Conservation (phyloP, 2,888 invertebrate genomes). For the Xylota sylvarum region DNA sequence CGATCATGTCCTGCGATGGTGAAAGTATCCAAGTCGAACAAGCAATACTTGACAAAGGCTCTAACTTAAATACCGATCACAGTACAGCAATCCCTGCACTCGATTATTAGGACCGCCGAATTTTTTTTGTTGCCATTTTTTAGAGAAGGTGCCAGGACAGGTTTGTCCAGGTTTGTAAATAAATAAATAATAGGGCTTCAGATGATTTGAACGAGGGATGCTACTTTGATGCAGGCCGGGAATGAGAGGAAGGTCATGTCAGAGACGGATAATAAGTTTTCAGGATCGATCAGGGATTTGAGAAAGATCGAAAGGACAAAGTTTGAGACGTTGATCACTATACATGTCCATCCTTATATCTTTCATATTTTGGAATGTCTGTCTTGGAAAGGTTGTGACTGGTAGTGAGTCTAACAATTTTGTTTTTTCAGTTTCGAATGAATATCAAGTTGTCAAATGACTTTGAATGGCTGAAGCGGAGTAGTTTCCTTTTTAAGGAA, state of each 20-base stretch:
- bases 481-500: slow-evolving; percentile 98
- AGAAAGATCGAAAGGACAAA: slow-evolving; percentile 96
- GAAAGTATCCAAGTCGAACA: slow-evolving; percentile 95
- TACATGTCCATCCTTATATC: slow-evolving; percentile 98
- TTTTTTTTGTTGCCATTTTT: slow-evolving; percentile 93
- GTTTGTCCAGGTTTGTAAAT: too few species aligned
- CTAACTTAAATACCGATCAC: slow-evolving; percentile 95
- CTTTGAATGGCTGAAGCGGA: slow-evolving; percentile 99
- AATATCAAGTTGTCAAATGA: slow-evolving; percentile 95
- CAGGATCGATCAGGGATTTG: slow-evolving; percentile 96
- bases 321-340: slow-evolving; percentile 98
- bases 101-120: slow-evolving; percentile 95
- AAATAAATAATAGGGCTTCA: slow-evolving; percentile 98
- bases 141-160: slow-evolving; percentile 98
- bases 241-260: slow-evolving; percentile 98
- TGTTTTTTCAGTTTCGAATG: slow-evolving; percentile 89
- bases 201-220: slow-evolving; percentile 98
- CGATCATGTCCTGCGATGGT: slow-evolving; percentile 96
- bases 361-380: slow-evolving; percentile 95
- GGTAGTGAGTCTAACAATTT: not conserved
- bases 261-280: slow-evolving; percentile 97
- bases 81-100: slow-evolving; percentile 95
- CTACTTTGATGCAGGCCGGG: slow-evolving; percentile 95
- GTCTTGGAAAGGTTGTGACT: not conserved
- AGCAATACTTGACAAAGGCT: slow-evolving; percentile 95